A percentile compares a stretch with the other conserved stretches of the same genome.
phyloP scores from a whole-genome alignment of 1,140 invertebrate genomes.

The Stratiolaelaps scimitus region DNA sequence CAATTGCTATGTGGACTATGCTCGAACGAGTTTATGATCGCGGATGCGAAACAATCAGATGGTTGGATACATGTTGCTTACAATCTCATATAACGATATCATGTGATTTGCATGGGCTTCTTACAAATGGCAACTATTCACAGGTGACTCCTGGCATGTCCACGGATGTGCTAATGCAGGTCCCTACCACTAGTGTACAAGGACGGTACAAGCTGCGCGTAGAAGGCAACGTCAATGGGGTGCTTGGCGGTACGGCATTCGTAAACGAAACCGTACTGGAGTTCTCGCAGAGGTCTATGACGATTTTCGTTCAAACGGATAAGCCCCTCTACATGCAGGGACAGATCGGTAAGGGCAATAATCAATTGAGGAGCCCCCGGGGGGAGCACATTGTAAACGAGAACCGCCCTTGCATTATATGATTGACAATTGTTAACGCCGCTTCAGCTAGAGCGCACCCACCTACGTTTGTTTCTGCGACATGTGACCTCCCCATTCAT shows the following conservation, averaged over 20 bases:
- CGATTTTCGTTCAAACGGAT: slow-evolving; percentile 86
- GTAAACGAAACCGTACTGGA: slow-evolving; percentile 61
- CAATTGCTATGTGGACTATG: too few species aligned
- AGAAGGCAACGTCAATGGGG: slow-evolving; percentile 69
- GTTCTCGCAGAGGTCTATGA: slow-evolving; percentile 79
- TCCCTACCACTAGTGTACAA: slow-evolving; percentile 62
- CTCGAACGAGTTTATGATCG: too few species aligned
- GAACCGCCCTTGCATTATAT: too few species aligned
- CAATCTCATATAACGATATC: too few species aligned
- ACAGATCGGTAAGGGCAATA: slow-evolving; percentile 60
- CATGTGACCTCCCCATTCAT: background rate
- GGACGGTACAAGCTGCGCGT: slow-evolving; percentile 73
- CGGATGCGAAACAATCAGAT: too few species aligned
- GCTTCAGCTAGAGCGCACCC: too few species aligned
- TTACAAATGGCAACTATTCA: too few species aligned
- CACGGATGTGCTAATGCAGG: slow-evolving; percentile 41
- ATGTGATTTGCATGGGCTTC: background rate
- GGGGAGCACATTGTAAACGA: too few species aligned
- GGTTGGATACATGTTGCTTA: background rate
- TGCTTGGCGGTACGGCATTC: slow-evolving; percentile 69
- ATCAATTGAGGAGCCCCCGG: too few species aligned
- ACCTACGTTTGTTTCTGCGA: too few species aligned
- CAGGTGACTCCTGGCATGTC: slow-evolving; percentile 12
- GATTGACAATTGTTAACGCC: too few species aligned
- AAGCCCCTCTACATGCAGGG: slow-evolving; percentile 90